These are phyloP conservation scores for Synanthedon myopaeformis DNA, from an alignment of 2,888 invertebrate species.

Conservation along the genomic window DNA sequence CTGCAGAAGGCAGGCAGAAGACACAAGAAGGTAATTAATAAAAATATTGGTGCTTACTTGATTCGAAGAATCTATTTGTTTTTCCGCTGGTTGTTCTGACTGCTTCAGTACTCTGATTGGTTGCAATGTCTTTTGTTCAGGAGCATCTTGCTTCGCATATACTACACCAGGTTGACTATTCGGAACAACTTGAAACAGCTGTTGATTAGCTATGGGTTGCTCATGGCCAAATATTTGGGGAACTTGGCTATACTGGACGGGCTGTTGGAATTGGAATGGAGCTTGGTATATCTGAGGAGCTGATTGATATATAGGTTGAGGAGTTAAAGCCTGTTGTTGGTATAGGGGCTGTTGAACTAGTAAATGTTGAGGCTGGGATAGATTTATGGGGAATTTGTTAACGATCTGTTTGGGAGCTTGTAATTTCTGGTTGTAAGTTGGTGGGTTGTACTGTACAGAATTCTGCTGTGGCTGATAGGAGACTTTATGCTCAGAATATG, in stretches of 20 bases:
- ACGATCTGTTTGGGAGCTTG: conserved; percentile 8
- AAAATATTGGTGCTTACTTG: neutral
- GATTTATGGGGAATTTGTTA: conserved; percentile 7
- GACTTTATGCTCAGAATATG: conserved; percentile 40
- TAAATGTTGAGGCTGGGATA: conserved; percentile 11
- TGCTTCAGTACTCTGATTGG: conserved; percentile 13
- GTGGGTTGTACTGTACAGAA: conserved; percentile 16
- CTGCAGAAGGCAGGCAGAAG: too few species aligned
- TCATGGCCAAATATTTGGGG: conserved; percentile 7
- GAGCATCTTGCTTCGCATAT: conserved; percentile 8
- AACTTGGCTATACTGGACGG: conserved; percentile 6
- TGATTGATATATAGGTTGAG: conserved; percentile 7
- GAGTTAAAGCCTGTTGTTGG: conserved; percentile 3
- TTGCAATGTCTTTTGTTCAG: conserved; percentile 9
- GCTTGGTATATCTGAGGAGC: conserved; percentile 4
- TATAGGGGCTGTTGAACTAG: conserved; percentile 12
- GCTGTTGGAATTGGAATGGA: conserved; percentile 4
- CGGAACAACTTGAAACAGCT: conserved; percentile 9
- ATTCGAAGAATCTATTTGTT: neutral
- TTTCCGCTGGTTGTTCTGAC: conserved; percentile 3
- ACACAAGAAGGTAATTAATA: neutral
- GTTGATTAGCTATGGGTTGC: conserved; percentile 8
- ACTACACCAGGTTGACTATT: conserved; percentile 9
- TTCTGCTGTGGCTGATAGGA: conserved; percentile 20
- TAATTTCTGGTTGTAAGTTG: conserved; percentile 13